Base-by-base conservation (phyloP, 2,888 invertebrate genomes). In the Hyles lineata region DNA sequence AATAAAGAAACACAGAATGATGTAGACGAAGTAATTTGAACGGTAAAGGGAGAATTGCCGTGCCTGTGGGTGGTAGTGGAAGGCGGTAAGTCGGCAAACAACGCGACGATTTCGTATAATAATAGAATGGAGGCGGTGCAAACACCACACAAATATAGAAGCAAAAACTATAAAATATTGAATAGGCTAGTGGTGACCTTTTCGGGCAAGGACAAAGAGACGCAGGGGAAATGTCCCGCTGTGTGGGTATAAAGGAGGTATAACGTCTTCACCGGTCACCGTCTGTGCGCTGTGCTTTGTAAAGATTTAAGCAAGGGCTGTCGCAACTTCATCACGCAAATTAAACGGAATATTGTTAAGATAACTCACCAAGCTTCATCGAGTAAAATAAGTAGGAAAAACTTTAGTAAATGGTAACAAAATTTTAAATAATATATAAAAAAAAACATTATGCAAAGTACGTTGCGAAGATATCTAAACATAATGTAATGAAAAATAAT, bases 51-150 rank as follows among this genome's bases (percentile, higher is more conserved):
- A 73, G 79, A 72, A 69, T 83, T 79, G 84, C 83, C 77, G 63
- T 69, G 90, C 77, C 91, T 79, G 89, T 92, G 91, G 93, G 93
- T 92, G 93, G 93, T 83, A 80, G 84, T 77, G 80, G 87, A 83
- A 90, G 92, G 91, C 92, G 92, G 91, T 85, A 84, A 85, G 92
- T 91, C 91, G 91, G 90, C 92, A 92, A 93, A 93, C 92, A 92
- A 63, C 74, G 59, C 67, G 67, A 67, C 71, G 74, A 69, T 71
- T 73, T 58, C 72, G 78, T 74, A 83, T 83, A 84, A 87, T 86
- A 83, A 87, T 84, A 83, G 87, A 87, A 89, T 83, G 86, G 79
- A 87, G 89, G 89, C 88, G 89, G 81, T 81, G 82, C 87, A 84
- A 77, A 82, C 84, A 77, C 79, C 81, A 83, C 81, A 86, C 83